Conservation (phyloP, 2,888 invertebrate genomes). For the Abrostola triplasia region DNA sequence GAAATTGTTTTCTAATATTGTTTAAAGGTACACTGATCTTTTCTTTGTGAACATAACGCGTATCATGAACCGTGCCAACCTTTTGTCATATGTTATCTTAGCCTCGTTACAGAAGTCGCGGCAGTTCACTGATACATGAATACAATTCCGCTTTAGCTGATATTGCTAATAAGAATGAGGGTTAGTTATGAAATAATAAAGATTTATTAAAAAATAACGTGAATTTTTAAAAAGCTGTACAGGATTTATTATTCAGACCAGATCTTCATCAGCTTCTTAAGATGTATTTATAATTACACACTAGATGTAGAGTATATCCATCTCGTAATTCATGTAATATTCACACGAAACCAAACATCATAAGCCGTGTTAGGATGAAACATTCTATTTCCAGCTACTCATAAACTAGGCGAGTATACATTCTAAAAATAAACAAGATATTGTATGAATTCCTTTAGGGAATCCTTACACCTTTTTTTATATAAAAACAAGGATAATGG, state of each 20-base stretch:
- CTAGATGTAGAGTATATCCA: not conserved
- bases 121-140: constrained; percentile 36
- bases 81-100: constrained; percentile 27
- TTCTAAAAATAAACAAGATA: constrained; percentile 43
- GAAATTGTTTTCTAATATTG: constrained; percentile 39
- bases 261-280: not conserved
- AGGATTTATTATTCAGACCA: too few species aligned
- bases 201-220: too few species aligned
- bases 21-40: constrained; percentile 38
- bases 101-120: constrained; percentile 5
- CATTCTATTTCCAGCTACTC: constrained; percentile 30
- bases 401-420: constrained; percentile 31
- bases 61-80: constrained; percentile 11
- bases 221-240: too few species aligned
- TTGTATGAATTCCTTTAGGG: constrained; percentile 29
- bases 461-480: constrained; percentile 32
- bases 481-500: constrained; percentile 40
- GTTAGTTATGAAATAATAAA: too few species aligned
- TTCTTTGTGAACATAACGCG: constrained; percentile 17
- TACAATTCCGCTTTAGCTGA: constrained; percentile 11
- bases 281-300: not conserved
- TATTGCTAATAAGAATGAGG: constrained; percentile 5
- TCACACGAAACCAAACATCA: constrained; percentile 19
- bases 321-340: constrained; percentile 25
- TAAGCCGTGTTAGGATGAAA: constrained; percentile 29